Percentiles rank a stretch among this genome's conserved stretches.
These are phyloP conservation scores for Ceuthmochares aereus DNA, from an alignment of 2,113 vertebrate genomes.

Conservation along the genomic window DNA sequence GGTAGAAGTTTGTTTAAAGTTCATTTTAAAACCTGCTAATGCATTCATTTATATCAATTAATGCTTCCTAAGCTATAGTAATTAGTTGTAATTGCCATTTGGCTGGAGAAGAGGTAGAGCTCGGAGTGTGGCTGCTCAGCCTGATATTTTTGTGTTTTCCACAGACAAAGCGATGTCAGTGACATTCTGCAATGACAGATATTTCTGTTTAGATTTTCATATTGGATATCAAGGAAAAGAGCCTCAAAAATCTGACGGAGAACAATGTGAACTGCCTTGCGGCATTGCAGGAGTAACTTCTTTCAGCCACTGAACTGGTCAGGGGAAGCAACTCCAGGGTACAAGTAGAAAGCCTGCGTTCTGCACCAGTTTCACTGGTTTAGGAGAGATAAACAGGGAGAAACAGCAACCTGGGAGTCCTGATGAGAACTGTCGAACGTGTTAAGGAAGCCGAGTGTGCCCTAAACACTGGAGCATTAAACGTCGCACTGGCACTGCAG, in stretches of 20 bases:
- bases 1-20: background rate
- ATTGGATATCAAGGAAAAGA: fast-evolving
- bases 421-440: fast-evolving
- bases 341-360: background rate
- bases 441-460: fast-evolving
- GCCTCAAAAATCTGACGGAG: fast-evolving
- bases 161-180: background rate
- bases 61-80: background rate
- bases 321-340: fast-evolving
- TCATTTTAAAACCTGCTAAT: background rate
- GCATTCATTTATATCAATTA: background rate
- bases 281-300: fast-evolving
- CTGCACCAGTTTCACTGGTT: background rate
- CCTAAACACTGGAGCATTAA: background rate
- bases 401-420: fast-evolving
- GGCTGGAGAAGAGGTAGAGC: background rate
- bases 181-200: fast-evolving
- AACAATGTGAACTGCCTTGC: background rate
- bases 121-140: background rate
- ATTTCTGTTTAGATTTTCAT: background rate
- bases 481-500: fast-evolving
- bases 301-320: fast-evolving
- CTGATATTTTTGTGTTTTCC: background rate
- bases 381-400: background rate
- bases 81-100: background rate